Base-by-base conservation (phyloP, 2,113 vertebrate genomes). In the Tachuris rubrigastra region DNA sequence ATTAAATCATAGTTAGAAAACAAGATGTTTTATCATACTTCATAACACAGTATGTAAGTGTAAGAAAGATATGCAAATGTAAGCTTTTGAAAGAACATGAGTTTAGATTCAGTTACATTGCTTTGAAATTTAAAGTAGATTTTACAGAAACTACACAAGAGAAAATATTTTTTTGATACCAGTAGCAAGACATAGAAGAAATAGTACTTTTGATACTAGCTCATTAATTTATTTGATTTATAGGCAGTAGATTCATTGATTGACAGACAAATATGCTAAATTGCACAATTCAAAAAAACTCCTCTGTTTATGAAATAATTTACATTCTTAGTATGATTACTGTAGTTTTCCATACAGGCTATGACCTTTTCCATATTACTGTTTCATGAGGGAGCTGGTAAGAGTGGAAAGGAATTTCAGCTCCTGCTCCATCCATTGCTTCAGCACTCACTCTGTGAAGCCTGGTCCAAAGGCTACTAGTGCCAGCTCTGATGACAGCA, bases 1-100 rank as follows among this genome's bases (percentile, higher is more conserved):
- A 96, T 89, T 69, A 86, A 97, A 76, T 91, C 13, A 27, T 41
- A 33, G 50, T 96, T 95, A 92, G 73, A 92, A 94, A 92, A 68
- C 44, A 93, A 90, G 67, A 78, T 62, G 9, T 46, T 60, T 71
- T 71, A 37, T 77, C 59, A 42, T 74, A 44, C 37, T 92, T 73
- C 30, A 31, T 83, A 62, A 53, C 44, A 94, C n/a, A 85, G 67
- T 49, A 75, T 52, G 10, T 67, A 90, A 75, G 23, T 68, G 47
- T 77, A 75, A 75, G 67, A 88, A 93, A 71, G 18, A 90, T 78
- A 81, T 58, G 53, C 67, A 94, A 93, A 94, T 93, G 28, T 79
- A 85, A 91, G 78, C 41, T 91, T 96, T 65, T 58, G 37, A 62
- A 58, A 63, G 44, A 90, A 62, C 46, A 15, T 20, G 58, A 60